A percentile compares a stretch with the other conserved stretches of the same genome.
These are phyloP conservation scores for Phrynocephalus forsythii DNA, from an alignment of 2,797 vertebrate genomes.

Conservation along the genomic window DNA sequence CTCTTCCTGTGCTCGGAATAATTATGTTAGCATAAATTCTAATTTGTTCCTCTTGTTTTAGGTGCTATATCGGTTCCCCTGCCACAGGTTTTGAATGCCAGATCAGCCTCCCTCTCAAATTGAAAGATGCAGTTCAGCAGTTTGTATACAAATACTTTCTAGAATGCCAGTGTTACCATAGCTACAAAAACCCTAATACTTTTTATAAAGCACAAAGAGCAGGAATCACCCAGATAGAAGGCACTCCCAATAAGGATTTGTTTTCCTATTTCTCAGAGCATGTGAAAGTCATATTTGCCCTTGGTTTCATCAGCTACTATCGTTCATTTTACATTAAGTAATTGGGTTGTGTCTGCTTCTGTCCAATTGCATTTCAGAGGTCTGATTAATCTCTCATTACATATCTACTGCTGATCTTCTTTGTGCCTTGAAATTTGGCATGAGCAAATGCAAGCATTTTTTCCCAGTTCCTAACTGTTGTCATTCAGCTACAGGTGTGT, in stretches of 20 bases:
- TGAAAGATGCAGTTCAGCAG: conserved; percentile 64
- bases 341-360: neutral
- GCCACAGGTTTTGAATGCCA: conserved; percentile 57
- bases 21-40: conserved; percentile 45
- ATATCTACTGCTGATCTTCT: neutral
- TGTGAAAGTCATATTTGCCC: conserved; percentile 14
- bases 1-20: conserved; percentile 48
- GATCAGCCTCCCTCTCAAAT: conserved; percentile 43
- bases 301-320: conserved; percentile 18
- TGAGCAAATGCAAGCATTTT: neutral
- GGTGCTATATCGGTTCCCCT: conserved; percentile 30
- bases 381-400: neutral
- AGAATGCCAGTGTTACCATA: conserved; percentile 63
- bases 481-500: neutral
- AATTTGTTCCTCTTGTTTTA: conserved; percentile 39
- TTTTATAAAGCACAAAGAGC: conserved; percentile 40
- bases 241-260: conserved; percentile 18
- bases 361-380: conserved; percentile 17
- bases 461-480: neutral
- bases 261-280: conserved; percentile 40
- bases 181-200: conserved; percentile 42
- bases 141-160: conserved; percentile 68
- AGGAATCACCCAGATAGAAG: conserved; percentile 15
- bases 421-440: neutral
- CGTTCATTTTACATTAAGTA: conserved; percentile 23